A percentile compares a stretch with the other conserved stretches of the same genome.
Conservation (phyloP, 1,140 invertebrate genomes). For the Diploscapter pachys region DNA sequence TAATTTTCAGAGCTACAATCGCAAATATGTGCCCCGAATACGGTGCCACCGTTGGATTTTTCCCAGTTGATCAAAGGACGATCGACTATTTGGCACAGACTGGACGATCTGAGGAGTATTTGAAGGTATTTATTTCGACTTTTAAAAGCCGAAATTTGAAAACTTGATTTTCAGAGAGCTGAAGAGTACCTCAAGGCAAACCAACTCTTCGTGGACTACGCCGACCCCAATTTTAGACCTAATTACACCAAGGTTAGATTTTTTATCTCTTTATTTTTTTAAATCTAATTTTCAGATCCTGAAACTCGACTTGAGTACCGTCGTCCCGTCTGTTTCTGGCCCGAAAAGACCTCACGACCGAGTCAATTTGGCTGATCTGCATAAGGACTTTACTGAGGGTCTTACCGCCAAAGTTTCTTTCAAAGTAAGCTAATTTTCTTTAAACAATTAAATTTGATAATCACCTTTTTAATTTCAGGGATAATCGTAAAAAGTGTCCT, state of each 20-base stretch:
- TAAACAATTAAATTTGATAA: neutral
- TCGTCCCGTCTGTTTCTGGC: conserved; percentile 89
- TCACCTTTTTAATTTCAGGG: no score
- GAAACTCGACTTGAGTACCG: conserved; percentile 79
- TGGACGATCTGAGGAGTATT: conserved; percentile 71
- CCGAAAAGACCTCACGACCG: conserved; percentile 94
- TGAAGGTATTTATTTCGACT: conserved; percentile 67
- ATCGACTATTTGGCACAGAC: conserved; percentile 68
- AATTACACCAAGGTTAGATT: conserved; percentile 68
- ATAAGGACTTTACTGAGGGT: conserved; percentile 79
- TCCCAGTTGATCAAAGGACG: conserved; percentile 84
- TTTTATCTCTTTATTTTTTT: conserved; percentile 1
- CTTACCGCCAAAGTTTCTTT: conserved; percentile 75
- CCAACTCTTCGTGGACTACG: conserved; percentile 80
- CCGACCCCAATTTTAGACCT: conserved; percentile 75
- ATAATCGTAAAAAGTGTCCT: no score
- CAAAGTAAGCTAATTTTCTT: conserved; percentile 31
- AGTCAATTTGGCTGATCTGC: conserved; percentile 84
- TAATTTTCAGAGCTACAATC: conserved; percentile 61
- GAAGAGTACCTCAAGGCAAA: conserved; percentile 78
- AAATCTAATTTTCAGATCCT: conserved; percentile 67
- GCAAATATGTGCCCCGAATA: conserved; percentile 93
- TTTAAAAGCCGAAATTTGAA: neutral
- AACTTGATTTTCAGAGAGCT: conserved; percentile 72
- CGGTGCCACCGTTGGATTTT: conserved; percentile 90